Percentiles rank a stretch among this genome's conserved stretches.
phyloP scores from a whole-genome alignment of 2,797 vertebrate genomes.

The Intellagama lesueurii region DNA sequence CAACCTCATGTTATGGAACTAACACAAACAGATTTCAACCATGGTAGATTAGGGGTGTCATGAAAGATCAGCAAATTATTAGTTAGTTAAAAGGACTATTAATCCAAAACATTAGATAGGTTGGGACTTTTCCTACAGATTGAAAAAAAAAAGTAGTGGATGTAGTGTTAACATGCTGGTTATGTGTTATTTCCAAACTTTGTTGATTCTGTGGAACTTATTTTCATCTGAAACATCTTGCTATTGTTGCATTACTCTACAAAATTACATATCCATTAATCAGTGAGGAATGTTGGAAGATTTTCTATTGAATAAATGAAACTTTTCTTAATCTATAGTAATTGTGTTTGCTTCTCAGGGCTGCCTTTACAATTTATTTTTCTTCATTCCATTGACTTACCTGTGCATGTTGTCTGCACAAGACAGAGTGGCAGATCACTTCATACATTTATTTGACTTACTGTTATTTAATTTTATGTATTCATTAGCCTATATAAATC shows the following conservation, averaged over 20 bases:
- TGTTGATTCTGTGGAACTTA: neutral
- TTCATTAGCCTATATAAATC: neutral
- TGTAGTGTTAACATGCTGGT: too few species aligned
- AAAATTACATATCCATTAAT: neutral
- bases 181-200: neutral
- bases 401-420: neutral
- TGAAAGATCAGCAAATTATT: too few species aligned
- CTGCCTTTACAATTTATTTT: neutral
- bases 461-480: neutral
- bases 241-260: neutral
- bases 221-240: slow-evolving; percentile 3
- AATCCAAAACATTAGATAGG: too few species aligned
- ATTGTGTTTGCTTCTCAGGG: neutral
- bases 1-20: too few species aligned
- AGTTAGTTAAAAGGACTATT: too few species aligned
- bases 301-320: neutral
- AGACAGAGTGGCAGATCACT: neutral
- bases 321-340: neutral
- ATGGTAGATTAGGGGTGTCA: too few species aligned
- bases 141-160: too few species aligned
- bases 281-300: neutral
- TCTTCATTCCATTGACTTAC: neutral
- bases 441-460: neutral
- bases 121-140: too few species aligned
- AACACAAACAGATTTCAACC: too few species aligned